Conservation (phyloP, 2,113 vertebrate species). For the Notiomystis cincta region DNA sequence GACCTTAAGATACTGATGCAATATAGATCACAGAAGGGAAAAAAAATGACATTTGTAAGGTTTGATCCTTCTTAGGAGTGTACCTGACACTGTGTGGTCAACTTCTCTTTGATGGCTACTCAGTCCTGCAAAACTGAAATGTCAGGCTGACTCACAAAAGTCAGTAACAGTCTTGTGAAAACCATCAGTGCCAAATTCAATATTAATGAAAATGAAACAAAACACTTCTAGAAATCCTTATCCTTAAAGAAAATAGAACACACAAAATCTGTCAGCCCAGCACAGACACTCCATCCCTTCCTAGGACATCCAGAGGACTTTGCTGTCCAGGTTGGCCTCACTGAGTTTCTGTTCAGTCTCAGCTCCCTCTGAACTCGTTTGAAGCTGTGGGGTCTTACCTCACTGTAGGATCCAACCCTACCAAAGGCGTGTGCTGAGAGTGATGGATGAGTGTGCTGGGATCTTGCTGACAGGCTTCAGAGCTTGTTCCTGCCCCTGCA, state of each 20-base stretch:
- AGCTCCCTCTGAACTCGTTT: not conserved
- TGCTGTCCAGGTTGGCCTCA: not conserved
- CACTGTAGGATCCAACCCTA: not conserved
- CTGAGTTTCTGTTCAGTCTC: not conserved
- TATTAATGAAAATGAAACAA: not conserved
- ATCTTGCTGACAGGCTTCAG: not conserved
- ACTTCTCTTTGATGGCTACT: not conserved
- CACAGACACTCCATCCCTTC: not conserved
- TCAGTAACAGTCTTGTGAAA: not conserved
- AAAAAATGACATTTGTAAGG: not conserved
- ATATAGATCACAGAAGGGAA: not conserved
- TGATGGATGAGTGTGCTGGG: not conserved
- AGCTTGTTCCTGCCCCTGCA: not conserved
- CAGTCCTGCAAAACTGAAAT: not conserved
- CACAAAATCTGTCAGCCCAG: not conserved
- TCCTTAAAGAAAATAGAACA: not conserved
- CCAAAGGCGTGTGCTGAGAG: not conserved
- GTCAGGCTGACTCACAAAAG: not conserved
- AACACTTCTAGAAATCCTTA: not conserved
- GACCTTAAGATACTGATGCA: not conserved
- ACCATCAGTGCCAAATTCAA: not conserved
- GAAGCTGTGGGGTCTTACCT: not conserved
- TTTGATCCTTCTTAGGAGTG: not conserved
- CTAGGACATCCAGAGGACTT: not conserved
- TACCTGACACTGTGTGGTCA: not conserved